These are phyloP conservation scores for Zosterops pallidus DNA, from an alignment of 2,113 vertebrate genomes.

Conservation along the genomic window DNA sequence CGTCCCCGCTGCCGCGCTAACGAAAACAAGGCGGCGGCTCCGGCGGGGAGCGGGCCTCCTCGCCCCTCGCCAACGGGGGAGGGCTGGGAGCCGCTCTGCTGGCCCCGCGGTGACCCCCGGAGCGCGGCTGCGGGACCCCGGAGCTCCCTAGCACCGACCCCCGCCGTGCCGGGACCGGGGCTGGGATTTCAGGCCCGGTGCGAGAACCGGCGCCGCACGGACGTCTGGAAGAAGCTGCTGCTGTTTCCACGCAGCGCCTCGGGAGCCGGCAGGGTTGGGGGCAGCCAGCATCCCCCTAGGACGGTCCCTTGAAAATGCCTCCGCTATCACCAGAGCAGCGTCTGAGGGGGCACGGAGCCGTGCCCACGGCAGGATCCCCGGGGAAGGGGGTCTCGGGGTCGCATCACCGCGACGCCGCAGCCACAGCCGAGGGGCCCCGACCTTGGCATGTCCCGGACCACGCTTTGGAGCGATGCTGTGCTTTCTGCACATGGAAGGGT, in stretches of 20 bases:
- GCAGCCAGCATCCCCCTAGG: too few relatives aligned
- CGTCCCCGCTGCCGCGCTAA: neutral
- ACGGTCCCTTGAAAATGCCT: neutral
- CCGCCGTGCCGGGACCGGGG: neutral
- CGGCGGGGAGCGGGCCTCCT: neutral
- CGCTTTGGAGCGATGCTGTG: neutral
- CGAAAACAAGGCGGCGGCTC: neutral
- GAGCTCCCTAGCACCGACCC: neutral
- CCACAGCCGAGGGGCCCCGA: neutral
- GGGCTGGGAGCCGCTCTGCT: neutral
- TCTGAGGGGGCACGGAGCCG: accelerated
- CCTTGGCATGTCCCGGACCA: neutral
- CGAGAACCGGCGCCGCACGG: neutral
- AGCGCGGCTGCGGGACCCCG: neutral
- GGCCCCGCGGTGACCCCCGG: neutral
- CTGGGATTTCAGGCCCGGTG: neutral
- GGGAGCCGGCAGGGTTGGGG: neutral
- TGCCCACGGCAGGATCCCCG: accelerated
- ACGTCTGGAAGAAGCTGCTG: neutral
- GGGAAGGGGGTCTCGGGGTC: neutral
- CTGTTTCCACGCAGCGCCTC: neutral
- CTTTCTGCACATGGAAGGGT: neutral
- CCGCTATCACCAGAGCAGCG: neutral
- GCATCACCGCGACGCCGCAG: neutral
- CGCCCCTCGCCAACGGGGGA: neutral